A percentile compares a stretch with the other conserved stretches of the same genome.
Evolutionary conservation across 2,797 vertebrate genomes (phyloP).

Genomic region (Cossypha dichroa): DNA sequence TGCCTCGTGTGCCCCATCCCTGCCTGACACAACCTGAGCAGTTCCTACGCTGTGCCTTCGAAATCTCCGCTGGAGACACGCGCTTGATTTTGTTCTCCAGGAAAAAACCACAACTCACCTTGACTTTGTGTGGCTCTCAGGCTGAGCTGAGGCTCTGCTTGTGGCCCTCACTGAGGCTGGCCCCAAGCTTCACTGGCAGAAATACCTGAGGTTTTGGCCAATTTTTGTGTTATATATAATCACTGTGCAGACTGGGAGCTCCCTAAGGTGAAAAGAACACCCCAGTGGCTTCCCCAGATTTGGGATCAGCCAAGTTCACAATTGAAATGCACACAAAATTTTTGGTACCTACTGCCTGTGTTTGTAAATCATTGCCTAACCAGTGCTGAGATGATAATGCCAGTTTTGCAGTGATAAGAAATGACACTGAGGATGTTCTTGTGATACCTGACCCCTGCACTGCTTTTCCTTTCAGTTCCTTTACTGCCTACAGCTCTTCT

Average conservation of each 20-base stretch:
- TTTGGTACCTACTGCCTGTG: background rate
- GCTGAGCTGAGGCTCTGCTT: background rate
- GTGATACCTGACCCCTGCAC: background rate
- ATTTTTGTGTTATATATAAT: background rate
- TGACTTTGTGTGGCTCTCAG: background rate
- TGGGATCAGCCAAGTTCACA: background rate
- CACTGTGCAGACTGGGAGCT: background rate
- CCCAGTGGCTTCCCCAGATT: background rate
- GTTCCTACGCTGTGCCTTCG: rapidly evolving
- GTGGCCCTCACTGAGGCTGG: background rate
- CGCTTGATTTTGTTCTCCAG: background rate
- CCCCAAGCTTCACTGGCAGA: background rate
- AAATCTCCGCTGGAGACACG: background rate
- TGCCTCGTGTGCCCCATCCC: background rate
- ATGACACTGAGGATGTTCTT: background rate
- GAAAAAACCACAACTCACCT: background rate
- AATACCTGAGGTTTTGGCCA: background rate
- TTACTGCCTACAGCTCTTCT: background rate
- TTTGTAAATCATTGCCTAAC: background rate
- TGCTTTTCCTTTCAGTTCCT: background rate
- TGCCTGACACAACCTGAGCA: background rate
- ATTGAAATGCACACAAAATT: rapidly evolving
- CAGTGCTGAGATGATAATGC: background rate
- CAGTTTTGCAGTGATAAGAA: background rate
- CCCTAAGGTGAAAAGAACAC: background rate